Base-by-base conservation (phyloP, 2,113 vertebrate genomes). In the Boulengeromyrus knoepffleri region DNA sequence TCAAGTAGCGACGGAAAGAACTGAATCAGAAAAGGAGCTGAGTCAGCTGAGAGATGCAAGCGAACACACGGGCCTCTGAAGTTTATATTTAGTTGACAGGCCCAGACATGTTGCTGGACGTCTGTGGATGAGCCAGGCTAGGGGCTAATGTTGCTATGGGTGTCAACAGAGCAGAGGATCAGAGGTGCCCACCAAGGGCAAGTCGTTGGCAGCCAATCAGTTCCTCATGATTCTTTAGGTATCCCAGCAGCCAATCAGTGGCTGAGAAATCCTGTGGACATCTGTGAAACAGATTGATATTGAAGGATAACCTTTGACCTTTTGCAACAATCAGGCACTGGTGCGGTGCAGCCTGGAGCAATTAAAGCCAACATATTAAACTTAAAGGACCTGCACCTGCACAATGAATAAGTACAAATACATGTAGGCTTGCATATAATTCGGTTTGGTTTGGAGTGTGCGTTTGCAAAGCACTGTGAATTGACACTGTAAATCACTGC, bases 311-410 rank as follows among this genome's bases (percentile, higher is more conserved):
- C 85, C 85, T 87, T 87, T 87, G 27, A 87, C 85, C 85, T 56
- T n/a, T 31, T 15, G 21, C 42, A 47, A 31, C 70, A 84, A 50
- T 39, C 47, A 31, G 45, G 62, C 21, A 62, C 47, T 80, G 74
- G 70, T 19, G 19, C 83, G 39, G 7, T 77, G 47, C 62, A 31
- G 49, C 90, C 92, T 36, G 27, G 85, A 53, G 50, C 49, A 53
- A 56, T 53, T 36, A 45, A 45, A 85, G 8, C 21, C 39, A 47
- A 45, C 10, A 24, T 24, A 46, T n/a, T 50, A 3, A 87, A 31
- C 85, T 19, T 36, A 50, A 87, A 87, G 13, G 2, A 87, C 50
- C 15, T 53, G 50, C 85, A 87, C 49, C 85, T 52, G 47, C 17
- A 19, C 27, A 9, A 87, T 56, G 10, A 39, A 53, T 87, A 24